These are phyloP conservation scores for Ataeniobius toweri DNA, from an alignment of 2,797 vertebrate species.

Conservation along the genomic window DNA sequence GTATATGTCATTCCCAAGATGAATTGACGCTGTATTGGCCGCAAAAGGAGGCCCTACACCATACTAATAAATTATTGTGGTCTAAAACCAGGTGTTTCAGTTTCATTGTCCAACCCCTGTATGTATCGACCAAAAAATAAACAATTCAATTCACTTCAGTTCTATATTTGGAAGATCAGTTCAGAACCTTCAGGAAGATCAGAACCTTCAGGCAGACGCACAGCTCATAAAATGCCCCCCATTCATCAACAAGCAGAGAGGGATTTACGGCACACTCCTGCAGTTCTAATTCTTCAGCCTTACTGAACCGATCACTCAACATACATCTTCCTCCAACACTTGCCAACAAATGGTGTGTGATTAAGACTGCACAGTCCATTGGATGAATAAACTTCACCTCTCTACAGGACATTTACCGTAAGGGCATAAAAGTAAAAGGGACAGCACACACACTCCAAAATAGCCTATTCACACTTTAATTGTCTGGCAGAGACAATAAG, in stretches of 20 bases:
- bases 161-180: slow-evolving; percentile 1
- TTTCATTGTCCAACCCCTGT: too few species aligned
- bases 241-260: not conserved
- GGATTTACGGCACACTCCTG: not conserved
- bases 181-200: not conserved
- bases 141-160: too few species aligned
- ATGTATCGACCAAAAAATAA: too few species aligned
- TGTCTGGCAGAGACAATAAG: not conserved
- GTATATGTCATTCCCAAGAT: too few species aligned
- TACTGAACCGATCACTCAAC: slow-evolving; percentile 5
- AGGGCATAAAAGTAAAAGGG: not conserved
- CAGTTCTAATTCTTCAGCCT: slow-evolving; percentile 11
- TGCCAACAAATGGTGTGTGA: slow-evolving; percentile 22
- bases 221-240: not conserved
- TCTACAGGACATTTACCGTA: not conserved
- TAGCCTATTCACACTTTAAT: not conserved
- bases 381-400: not conserved
- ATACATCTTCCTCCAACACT: slow-evolving; percentile 7
- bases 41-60: too few species aligned
- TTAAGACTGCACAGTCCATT: slow-evolving; percentile 5
- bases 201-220: not conserved
- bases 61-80: too few species aligned
- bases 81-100: too few species aligned
- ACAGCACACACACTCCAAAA: not conserved
- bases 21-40: too few species aligned